Evolutionary conservation across 2,888 invertebrate genomes (phyloP).

Genomic region (Drosophila setosimentum): DNA sequence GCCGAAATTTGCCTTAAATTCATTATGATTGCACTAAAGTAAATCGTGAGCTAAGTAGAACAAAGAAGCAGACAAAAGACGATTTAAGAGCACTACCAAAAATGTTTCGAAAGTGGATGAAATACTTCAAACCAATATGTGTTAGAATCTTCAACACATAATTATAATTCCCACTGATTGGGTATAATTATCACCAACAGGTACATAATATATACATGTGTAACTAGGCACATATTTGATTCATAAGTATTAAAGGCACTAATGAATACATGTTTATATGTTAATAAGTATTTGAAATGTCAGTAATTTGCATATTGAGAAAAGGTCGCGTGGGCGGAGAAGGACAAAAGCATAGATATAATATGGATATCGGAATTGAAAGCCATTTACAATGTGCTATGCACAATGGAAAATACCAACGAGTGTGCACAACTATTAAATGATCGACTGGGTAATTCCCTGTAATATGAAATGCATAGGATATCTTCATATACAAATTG

Average conservation of each 20-base stretch:
- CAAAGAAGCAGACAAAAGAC: conserved; percentile 18
- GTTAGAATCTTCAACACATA: too few relatives aligned
- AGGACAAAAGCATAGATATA: not conserved
- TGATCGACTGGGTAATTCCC: conserved; percentile 5
- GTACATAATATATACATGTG: not conserved
- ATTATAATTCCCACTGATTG: not conserved
- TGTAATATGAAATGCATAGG: not conserved
- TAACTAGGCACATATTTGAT: not conserved
- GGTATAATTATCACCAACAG: not conserved
- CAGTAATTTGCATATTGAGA: conserved; percentile 1
- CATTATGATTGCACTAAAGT: conserved; percentile 24
- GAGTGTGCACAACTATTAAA: not conserved
- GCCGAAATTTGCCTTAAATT: conserved; percentile 26
- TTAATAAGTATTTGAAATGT: not conserved
- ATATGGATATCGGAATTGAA: conserved; percentile 43
- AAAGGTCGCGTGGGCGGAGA: not conserved
- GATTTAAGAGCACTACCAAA: conserved; percentile 9
- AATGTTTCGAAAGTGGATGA: not conserved
- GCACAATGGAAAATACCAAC: conserved; percentile 21
- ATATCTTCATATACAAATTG: not conserved
- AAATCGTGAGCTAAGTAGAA: conserved; percentile 6
- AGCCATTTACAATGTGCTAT: conserved; percentile 38
- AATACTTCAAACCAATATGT: not conserved
- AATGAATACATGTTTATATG: not conserved
- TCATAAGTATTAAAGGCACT: not conserved